Evolutionary conservation across 2,113 vertebrate genomes (phyloP), one percentile per base, ranked within the genome.

Genomic region (Salvelinus sp.): DNA sequence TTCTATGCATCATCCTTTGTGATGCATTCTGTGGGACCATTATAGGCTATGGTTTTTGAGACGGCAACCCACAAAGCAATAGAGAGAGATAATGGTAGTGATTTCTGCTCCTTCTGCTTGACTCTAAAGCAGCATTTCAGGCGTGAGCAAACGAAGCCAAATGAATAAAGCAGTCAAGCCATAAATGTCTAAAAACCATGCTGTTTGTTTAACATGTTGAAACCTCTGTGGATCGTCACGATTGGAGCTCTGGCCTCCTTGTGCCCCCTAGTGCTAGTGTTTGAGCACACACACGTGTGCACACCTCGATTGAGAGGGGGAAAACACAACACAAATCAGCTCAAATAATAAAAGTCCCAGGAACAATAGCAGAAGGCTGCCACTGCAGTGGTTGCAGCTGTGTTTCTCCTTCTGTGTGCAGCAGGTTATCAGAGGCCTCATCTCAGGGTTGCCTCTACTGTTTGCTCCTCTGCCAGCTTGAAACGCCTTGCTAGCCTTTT

Each of bases 1-100:
- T 90, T 18, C 3, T 4, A 88, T 89, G 80, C 87, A 90, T 91
- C 89, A 90, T 91, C 88, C 75, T 80, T 90, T 90, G 88, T 89
- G 68, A 78, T 54, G 68, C 28, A 44, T 72, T 85, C 73, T 71
- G 73, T 72, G 6, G 6, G 54, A 48, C 27, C 79, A 75, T 75
- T 47, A 38, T 20, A 48, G 68, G 38, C 68, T 22, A n/a, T 23
- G 68, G 68, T 3, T 23, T 25, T 33, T 54, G 47, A 54, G 44
- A 68, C 73, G 68, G 73, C 63, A 74, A 74, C 66, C 62, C 73
- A 20, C 33, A 12, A 30, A 16, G n/a, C 48, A 75, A 68, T 50
- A 73, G 72, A 76, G 72, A 76, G 38, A 23, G 70, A 73, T 25
- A 77, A 33, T 20, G 64, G 16, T 57, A 33, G 20, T 30, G 38